Evolutionary conservation across 2,888 invertebrate species (phyloP).

Genomic region (Brenthis hecate): DNA sequence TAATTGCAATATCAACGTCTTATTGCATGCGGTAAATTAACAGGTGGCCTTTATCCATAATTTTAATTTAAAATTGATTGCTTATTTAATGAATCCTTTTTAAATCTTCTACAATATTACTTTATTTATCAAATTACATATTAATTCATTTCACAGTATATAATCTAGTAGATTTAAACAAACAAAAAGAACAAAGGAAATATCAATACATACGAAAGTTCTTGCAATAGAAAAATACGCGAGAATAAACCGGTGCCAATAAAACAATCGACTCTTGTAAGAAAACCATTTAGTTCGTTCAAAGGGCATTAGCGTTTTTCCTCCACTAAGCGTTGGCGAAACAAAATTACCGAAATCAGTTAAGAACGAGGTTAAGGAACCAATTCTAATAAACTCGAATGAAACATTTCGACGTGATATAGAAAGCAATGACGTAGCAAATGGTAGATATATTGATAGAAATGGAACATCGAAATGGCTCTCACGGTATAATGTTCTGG

Average conservation of each 20-base stretch:
- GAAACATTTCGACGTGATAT: conserved; percentile 42
- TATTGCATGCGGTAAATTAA: too few species aligned
- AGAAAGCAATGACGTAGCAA: conserved; percentile 64
- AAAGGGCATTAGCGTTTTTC: conserved; percentile 47
- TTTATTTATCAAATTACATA: too few species aligned
- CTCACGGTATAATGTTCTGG: conserved; percentile 61
- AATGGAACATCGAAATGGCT: conserved; percentile 62
- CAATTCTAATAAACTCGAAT: conserved; percentile 35
- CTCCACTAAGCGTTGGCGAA: conserved; percentile 42
- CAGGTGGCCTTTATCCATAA: too few species aligned
- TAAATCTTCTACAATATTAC: too few species aligned
- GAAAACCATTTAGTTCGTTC: conserved; percentile 43
- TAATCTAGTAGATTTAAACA: neutral
- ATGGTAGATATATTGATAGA: conserved; percentile 63
- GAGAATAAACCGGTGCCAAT: conserved; percentile 37
- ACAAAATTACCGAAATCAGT: conserved; percentile 45
- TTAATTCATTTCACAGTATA: neutral
- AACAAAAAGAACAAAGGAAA: neutral
- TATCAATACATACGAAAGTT: conserved; percentile 16
- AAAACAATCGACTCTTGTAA: conserved; percentile 40
- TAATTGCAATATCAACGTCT: too few species aligned
- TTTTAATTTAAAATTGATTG: too few species aligned
- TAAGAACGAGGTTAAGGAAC: conserved; percentile 32
- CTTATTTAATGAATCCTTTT: too few species aligned
- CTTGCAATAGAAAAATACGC: conserved; percentile 18